phyloP scores from a whole-genome alignment of 2,888 invertebrate genomes.

The Xestia sexstrigata region DNA sequence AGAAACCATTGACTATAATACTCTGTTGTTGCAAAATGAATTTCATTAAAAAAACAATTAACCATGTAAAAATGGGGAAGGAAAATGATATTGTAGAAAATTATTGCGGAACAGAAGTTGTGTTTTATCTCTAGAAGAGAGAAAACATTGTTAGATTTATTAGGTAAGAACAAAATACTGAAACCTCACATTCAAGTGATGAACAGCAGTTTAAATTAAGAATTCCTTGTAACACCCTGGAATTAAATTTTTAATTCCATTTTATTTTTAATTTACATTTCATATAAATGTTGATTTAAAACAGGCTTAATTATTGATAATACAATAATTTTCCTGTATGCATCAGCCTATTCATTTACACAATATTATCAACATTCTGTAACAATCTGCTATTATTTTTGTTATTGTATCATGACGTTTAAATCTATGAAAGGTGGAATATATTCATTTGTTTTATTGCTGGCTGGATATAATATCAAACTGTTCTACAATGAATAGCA shows the following conservation, averaged over 20 bases:
- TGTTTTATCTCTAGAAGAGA: neutral
- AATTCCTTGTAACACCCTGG: neutral
- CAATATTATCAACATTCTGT: constrained; percentile 5
- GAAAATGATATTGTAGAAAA: constrained; percentile 16
- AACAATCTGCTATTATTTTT: constrained; percentile 40
- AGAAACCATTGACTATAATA: constrained; percentile 14
- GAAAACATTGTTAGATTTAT: neutral
- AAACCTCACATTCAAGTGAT: neutral
- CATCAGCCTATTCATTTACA: constrained; percentile 9
- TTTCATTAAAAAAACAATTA: neutral
- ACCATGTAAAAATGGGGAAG: constrained; percentile 24
- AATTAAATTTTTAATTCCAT: too few species aligned
- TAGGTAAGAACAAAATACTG: neutral
- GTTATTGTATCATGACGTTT: constrained; percentile 26
- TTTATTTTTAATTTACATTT: too few species aligned
- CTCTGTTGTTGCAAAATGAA: neutral
- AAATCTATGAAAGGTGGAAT: constrained; percentile 22
- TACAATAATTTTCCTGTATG: constrained; percentile 17
- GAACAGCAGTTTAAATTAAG: neutral
- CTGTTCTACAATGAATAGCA: neutral
- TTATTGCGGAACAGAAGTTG: neutral
- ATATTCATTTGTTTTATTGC: constrained; percentile 27
- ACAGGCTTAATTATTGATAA: neutral
- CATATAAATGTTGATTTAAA: constrained; percentile 8
- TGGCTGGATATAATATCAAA: constrained; percentile 17